Base-by-base conservation (phyloP, 2,888 invertebrate genomes). In the Patella depressa region DNA sequence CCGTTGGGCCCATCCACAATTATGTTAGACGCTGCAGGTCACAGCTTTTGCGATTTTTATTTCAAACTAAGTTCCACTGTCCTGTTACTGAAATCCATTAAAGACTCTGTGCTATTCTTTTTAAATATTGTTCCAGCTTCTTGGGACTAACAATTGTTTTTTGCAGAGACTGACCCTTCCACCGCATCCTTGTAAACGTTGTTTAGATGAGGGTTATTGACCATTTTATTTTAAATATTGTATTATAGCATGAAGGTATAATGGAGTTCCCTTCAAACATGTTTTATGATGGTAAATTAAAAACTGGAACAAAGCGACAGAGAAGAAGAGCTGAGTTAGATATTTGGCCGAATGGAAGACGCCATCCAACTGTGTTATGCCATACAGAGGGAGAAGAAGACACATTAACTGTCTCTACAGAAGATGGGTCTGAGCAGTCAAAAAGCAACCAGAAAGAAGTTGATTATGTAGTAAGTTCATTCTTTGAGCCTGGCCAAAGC, bases 181-280 rank as follows among this genome's bases (percentile, higher is more conserved):
- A 45, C 45, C 1, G 45, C 9, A 45, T 9, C 45, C 45, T 45
- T 45, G 45, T 45, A 45, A 45, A 45, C 45, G 45, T 45, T 45
- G 45, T 9, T 45, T 45, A 45, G 45, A 9, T 45, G 34, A 45
- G 45, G 1, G 45, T 45, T 9, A 45, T 45, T 45, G 45, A 1
- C 45, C 3, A 45, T 45, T 45, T 45, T 34, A 34, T 34, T 45
- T 45, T 5, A 45, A 0, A 57, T 24, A 55, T 11, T 4, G 11
- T 17, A 7, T 17, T 19, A 12, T 55, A 29, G 94, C 95, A 96
- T 85, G 93, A 94, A 3, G 94, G 94, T 76, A 96, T 97, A 83
- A 94, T 95, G 2, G 92, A 93, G 78, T 97, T 95, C 93, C 96
- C 97, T 1, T 96, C 95, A 90, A 91, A 93, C 65, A 93, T 93